Base-by-base conservation (phyloP, 2,113 vertebrate genomes). In the Oceanodroma tethys region DNA sequence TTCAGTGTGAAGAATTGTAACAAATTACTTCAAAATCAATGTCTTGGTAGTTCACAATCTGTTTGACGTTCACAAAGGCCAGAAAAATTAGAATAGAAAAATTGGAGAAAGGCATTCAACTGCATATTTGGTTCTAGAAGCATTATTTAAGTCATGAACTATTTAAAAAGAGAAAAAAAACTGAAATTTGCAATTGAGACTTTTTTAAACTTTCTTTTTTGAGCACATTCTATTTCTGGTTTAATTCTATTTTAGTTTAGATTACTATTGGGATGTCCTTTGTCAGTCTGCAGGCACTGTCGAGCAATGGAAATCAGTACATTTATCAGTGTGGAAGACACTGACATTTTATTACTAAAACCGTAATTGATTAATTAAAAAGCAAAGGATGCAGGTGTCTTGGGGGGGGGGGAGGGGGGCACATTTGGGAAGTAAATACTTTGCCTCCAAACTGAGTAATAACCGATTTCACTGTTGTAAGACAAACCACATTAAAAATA, bases 111-210 rank as follows among this genome's bases (percentile, higher is more conserved):
- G 22, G 23, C 14, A 74, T 83, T 65, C 20, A 73, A 62, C 20
- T 16, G 22, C 13, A 2, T 30, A 32, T 78, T 72, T 92, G 25
- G 45, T 50, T 10, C 21, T 75, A 56, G 21, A 7, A 71, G 12
- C 25, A 47, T 47, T 79, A 60, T 40, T 50, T 80, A 52, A 81
- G 26, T 11, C 10, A 79, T 84, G 50, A 97, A 97, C 3, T 88
- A 84, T 86, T 96, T 95, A 87, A 95, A 95, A 97, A 93, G 63
- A 92, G 50, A n/a, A 95, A 81, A 92, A 88, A 86, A 70, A 55
- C 72, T 97, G 67, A 96, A 96, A 97, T 95, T 93, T 95, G 47
- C 14, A 21, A 6, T 3, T 52, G 13, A 85, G 32, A 75, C 34
- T 92, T 59, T 58, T 87, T 76, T 53, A 85, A 93, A 53, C 20